Evolutionary conservation across 2,113 vertebrate species (phyloP), one percentile per base, ranked within the genome.

Genomic region (Phrynocephalus versicolor): DNA sequence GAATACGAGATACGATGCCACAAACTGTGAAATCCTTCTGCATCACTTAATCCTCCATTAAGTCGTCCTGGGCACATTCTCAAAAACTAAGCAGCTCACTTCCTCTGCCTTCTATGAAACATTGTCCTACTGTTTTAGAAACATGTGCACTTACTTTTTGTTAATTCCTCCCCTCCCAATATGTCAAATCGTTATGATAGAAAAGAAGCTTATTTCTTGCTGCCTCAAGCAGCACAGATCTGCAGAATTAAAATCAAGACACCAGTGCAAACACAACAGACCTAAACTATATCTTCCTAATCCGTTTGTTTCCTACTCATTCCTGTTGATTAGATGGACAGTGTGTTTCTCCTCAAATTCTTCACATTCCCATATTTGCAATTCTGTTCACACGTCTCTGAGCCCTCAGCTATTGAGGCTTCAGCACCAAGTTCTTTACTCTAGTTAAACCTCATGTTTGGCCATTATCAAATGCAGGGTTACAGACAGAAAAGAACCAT

Each of bases 241-340:
- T 78, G 67, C 23, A 45, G 55, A 82, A 77, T n/a, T 70, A 37
- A 83, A 18, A 37, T 25, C 35, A 81, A n/a, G 30, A 55, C 37
- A 65, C 45, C 88, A 79, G 77, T 75, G 90, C 90, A 83, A 57
- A 4, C 57, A 25, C 82, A 83, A 12, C 69, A 55, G 19, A 51
- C 21, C 82, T 2, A 23, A 69, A 55, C 18, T 70, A 7, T n/a
- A 80, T 45, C 79, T 83, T 1, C 39, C 0, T 77, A 23, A 3
- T 10, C 45, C 72, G 12, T 60, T 21, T 84, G 35, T 84, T n/a
- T 5, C 51, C 79, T 33, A 87, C 70, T 72, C 82, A 9, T 1
- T 76, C 74, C 14, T 78, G 64, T 45, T 69, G 19, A n/a, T 71
- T 65, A 27, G 19, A 71, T n/a, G 67, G 60, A 83, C 41, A 73